These are phyloP conservation scores for Enteromius unitaeniatus DNA, from an alignment of 2,797 vertebrate genomes.

Conservation along the genomic window DNA sequence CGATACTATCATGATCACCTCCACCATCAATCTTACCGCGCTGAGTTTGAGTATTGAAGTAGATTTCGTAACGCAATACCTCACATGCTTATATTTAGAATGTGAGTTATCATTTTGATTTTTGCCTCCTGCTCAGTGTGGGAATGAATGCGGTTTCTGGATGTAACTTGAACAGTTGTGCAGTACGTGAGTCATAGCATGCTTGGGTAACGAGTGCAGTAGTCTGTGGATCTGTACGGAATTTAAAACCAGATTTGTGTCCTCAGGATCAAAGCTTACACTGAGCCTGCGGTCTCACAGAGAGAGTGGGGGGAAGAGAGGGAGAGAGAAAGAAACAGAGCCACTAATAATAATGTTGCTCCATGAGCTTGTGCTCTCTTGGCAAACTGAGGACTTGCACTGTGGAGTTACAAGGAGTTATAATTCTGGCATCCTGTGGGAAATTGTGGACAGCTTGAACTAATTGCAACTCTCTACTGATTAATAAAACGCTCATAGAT, in stretches of 20 bases:
- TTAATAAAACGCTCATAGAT: background rate
- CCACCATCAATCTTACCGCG: background rate
- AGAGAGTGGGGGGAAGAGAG: slow-evolving; percentile 51
- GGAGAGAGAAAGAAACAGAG: slow-evolving; percentile 3
- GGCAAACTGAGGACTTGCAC: background rate
- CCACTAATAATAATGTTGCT: slow-evolving; percentile 23
- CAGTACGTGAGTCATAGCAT: slow-evolving; percentile 61
- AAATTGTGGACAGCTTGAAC: slow-evolving; percentile 13
- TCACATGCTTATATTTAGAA: slow-evolving; percentile 34
- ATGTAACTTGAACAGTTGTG: slow-evolving; percentile 53
- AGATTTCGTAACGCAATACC: background rate
- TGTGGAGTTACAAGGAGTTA: background rate
- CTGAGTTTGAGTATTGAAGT: background rate
- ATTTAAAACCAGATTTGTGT: slow-evolving; percentile 66
- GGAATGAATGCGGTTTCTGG: slow-evolving; percentile 38
- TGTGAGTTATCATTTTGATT: slow-evolving; percentile 11
- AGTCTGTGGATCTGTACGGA: slow-evolving; percentile 59
- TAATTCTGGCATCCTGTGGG: background rate
- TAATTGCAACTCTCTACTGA: background rate
- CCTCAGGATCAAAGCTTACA: slow-evolving; percentile 63
- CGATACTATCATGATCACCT: background rate
- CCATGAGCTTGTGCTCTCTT: slow-evolving; percentile 7
- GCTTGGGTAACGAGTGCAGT: slow-evolving; percentile 55
- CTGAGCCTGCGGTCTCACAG: slow-evolving; percentile 50
- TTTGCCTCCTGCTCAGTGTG: slow-evolving; percentile 27